phyloP scores from a whole-genome alignment of 2,888 invertebrate genomes.

The Brenthis ino region DNA sequence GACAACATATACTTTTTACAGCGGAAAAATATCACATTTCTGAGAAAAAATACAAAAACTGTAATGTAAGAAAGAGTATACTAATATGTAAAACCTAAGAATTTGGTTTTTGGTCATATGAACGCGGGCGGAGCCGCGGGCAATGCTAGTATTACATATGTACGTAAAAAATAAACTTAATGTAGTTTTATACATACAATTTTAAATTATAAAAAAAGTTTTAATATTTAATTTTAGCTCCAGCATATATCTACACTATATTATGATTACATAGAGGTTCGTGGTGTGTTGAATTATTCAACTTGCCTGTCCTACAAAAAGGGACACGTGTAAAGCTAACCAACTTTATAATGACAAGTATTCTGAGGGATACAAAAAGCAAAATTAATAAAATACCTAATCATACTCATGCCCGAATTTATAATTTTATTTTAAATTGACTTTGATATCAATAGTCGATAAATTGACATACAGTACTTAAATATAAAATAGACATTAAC shows the following conservation, averaged over 20 bases:
- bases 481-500: neutral
- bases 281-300: slow-evolving; percentile 47
- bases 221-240: neutral
- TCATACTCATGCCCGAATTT: too few species aligned
- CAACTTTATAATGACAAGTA: slow-evolving; percentile 24
- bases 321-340: slow-evolving; percentile 43
- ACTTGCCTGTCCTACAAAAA: slow-evolving; percentile 38
- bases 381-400: slow-evolving; percentile 12
- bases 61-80: too few species aligned
- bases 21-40: too few species aligned
- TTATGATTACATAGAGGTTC: slow-evolving; percentile 37
- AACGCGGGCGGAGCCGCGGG: too few species aligned
- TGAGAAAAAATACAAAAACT: too few species aligned
- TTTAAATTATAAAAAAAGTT: neutral
- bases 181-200: neutral
- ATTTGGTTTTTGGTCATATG: too few species aligned
- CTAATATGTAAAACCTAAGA: too few species aligned
- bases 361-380: slow-evolving; percentile 5
- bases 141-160: too few species aligned
- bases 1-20: too few species aligned
- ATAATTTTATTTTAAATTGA: too few species aligned
- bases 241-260: neutral
- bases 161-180: neutral
- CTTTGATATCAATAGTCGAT: too few species aligned
- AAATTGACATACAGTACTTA: neutral